phyloP scores from a whole-genome alignment of 2,888 invertebrate species.

The Ryuthela nishihirai region DNA sequence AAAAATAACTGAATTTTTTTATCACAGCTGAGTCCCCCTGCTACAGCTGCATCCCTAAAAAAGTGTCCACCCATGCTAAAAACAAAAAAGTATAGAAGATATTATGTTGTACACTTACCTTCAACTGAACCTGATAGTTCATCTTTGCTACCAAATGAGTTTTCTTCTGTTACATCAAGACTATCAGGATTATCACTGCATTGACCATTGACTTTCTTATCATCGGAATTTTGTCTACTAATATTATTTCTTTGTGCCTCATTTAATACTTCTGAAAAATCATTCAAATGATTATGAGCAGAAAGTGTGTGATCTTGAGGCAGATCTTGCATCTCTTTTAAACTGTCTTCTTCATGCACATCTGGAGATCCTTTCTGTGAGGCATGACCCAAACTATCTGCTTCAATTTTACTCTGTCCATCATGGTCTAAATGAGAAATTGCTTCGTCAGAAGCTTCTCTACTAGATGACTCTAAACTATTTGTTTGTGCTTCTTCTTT shows the following conservation, averaged over 20 bases:
- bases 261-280: no score
- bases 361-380: slow-evolving; percentile 18
- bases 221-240: slow-evolving; percentile 12
- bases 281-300: slow-evolving; percentile 1
- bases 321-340: slow-evolving; percentile 28
- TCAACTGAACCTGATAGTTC: slow-evolving; percentile 19
- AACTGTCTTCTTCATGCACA: slow-evolving; percentile 30
- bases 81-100: background rate
- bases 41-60: no score
- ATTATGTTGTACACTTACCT: slow-evolving; percentile 4
- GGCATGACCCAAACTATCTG: slow-evolving; percentile 12
- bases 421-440: background rate
- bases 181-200: slow-evolving; percentile 35
- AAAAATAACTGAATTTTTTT: no score
- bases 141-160: slow-evolving; percentile 30
- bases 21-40: no score
- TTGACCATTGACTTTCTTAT: slow-evolving; percentile 17
- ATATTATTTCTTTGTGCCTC: slow-evolving; percentile 10
- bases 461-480: slow-evolving; percentile 11
- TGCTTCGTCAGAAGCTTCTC: slow-evolving; percentile 15
- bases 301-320: slow-evolving; percentile 20
- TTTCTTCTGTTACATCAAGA: slow-evolving; percentile 28
- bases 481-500: slow-evolving; percentile 24
- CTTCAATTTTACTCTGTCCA: slow-evolving; percentile 6
- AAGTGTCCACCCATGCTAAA: background rate